Percentiles rank a stretch among this genome's conserved stretches.
phyloP scores from a whole-genome alignment of 2,888 invertebrate genomes.

The Drosophila cracens region DNA sequence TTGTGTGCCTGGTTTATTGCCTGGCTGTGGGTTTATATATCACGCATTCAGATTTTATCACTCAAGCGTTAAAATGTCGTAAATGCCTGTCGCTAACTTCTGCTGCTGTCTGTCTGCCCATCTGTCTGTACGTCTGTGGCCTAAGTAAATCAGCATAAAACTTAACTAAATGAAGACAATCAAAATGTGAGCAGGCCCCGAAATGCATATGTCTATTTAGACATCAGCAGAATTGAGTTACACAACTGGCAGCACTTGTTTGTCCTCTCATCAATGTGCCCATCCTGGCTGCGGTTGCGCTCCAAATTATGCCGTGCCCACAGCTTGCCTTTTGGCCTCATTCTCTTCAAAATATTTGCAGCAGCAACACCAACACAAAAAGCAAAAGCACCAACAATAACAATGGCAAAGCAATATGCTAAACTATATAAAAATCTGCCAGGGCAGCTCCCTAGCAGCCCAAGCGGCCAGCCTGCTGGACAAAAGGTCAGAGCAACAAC shows the following conservation, averaged over 20 bases:
- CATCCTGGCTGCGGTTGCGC: conserved; percentile 46
- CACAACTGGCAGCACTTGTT: conserved; percentile 52
- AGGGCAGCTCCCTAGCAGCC: conserved; percentile 45
- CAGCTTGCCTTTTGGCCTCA: conserved; percentile 71
- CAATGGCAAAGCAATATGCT: conserved; percentile 63
- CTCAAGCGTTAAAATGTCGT: conserved; percentile 66
- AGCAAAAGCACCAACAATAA: conserved; percentile 23
- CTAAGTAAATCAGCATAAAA: conserved; percentile 80
- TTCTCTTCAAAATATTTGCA: conserved; percentile 69
- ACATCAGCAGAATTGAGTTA: conserved; percentile 71
- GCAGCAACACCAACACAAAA: conserved; percentile 35
- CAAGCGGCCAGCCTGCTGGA: conserved; percentile 39
- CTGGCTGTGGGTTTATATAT: conserved; percentile 47
- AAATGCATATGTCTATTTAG: conserved; percentile 70
- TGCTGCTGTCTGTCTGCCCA: conserved; percentile 6
- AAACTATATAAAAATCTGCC: conserved; percentile 71
- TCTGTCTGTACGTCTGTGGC: conserved; percentile 32
- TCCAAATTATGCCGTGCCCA: conserved; percentile 69
- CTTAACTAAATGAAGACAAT: conserved; percentile 78
- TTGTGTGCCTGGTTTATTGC: conserved; percentile 48
- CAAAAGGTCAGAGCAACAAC: conserved; percentile 65
- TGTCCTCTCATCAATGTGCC: conserved; percentile 42
- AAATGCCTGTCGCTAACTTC: conserved; percentile 50
- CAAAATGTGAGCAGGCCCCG: conserved; percentile 63
- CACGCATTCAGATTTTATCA: conserved; percentile 68